These are phyloP conservation scores for Misgurnus anguillicaudatus DNA, from an alignment of 2,113 vertebrate species.

Conservation along the genomic window DNA sequence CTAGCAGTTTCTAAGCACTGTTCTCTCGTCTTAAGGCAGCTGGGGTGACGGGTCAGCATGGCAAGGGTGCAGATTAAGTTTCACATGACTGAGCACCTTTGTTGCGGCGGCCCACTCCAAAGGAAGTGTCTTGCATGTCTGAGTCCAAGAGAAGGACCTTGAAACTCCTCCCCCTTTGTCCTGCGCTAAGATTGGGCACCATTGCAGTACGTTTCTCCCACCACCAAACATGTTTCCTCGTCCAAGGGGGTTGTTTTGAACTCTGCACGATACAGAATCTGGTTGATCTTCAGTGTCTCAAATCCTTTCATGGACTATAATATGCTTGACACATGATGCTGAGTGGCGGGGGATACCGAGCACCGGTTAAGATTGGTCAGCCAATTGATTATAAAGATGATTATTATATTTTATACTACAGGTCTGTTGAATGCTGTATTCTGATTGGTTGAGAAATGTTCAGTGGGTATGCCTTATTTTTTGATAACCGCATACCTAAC, in stretches of 20 bases:
- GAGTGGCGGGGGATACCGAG: conserved; percentile 12
- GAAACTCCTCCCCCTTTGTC: conserved; percentile 17
- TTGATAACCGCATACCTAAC: no score
- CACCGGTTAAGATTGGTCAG: conserved; percentile 14
- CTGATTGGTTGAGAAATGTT: no score
- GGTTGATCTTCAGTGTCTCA: conserved; percentile 46
- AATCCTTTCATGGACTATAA: conserved; percentile 48
- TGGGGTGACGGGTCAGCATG: conserved; percentile 79
- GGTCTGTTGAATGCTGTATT: no score
- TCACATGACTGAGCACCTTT: conserved; percentile 85
- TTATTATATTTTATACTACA: no score
- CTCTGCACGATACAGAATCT: conserved; percentile 46
- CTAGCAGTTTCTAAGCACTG: conserved; percentile 33
- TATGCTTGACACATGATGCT: conserved; percentile 40
- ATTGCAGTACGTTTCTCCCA: background rate
- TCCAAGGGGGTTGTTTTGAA: conserved; percentile 52
- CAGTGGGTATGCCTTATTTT: no score
- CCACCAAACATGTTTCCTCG: conserved; percentile 46
- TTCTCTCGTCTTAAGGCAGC: conserved; percentile 48
- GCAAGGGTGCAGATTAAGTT: conserved; percentile 78
- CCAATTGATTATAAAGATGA: background rate
- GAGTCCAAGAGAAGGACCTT: conserved; percentile 52
- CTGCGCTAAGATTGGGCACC: background rate
- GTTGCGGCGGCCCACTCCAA: conserved; percentile 70
- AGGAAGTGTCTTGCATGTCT: conserved; percentile 64